Conservation (phyloP, 2,797 vertebrate genomes). For the Hemibagrus guttatus region DNA sequence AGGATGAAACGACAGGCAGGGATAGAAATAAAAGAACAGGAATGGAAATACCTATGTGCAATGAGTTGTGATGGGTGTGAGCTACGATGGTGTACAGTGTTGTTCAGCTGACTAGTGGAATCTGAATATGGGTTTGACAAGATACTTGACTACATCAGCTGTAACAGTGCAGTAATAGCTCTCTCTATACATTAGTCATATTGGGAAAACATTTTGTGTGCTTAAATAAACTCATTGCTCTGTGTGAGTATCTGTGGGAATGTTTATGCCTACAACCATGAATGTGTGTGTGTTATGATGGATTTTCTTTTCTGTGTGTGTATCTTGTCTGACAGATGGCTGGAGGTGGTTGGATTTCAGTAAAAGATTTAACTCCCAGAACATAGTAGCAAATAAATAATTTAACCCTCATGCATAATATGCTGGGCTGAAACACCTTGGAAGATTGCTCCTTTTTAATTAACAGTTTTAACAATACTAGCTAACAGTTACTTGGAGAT, state of each 20-base stretch:
- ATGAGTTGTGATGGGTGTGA: slow-evolving; percentile 13
- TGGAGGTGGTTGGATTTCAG: slow-evolving; percentile 53
- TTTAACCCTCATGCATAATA: slow-evolving; percentile 51
- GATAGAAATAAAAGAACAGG: neutral
- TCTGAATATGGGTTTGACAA: slow-evolving; percentile 5
- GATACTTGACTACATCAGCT: neutral
- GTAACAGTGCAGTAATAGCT: neutral
- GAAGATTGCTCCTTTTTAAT: slow-evolving; percentile 47
- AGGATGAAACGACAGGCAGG: neutral
- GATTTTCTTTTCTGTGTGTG: neutral
- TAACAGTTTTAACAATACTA: slow-evolving; percentile 25
- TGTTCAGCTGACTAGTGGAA: neutral
- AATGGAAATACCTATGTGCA: slow-evolving; percentile 28
- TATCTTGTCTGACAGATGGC: slow-evolving; percentile 57
- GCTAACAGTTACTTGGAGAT: slow-evolving; percentile 31
- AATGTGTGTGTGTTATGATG: slow-evolving; percentile 54
- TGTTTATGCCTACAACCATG: neutral
- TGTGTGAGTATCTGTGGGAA: neutral
- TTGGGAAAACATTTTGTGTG: neutral
- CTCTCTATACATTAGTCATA: neutral
- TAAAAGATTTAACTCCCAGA: slow-evolving; percentile 55
- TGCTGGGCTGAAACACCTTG: slow-evolving; percentile 44
- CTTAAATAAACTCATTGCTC: neutral
- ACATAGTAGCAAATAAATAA: slow-evolving; percentile 52
- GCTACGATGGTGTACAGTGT: neutral